Conservation (phyloP, 2,888 invertebrate species). For the Lumbricus terrestris region DNA sequence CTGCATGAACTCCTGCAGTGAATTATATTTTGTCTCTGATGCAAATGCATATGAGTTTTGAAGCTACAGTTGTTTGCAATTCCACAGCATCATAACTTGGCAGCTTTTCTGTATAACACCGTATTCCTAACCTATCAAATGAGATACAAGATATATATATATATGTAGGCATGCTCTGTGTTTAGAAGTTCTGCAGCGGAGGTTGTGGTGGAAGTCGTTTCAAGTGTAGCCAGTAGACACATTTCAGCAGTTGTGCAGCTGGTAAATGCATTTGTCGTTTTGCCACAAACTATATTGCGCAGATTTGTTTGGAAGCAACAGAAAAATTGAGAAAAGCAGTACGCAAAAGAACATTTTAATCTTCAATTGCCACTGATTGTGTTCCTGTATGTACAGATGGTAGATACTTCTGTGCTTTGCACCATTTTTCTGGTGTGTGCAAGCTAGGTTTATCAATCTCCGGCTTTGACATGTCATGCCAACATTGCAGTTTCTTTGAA, state of each 20-base stretch:
- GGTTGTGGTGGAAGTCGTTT: neutral
- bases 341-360: neutral
- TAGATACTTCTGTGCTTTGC: neutral
- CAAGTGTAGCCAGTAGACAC: neutral
- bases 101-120: neutral
- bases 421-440: neutral
- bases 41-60: neutral
- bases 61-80: neutral
- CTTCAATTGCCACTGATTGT: neutral
- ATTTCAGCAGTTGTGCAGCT: neutral
- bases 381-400: neutral
- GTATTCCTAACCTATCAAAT: neutral
- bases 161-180: neutral
- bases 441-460: neutral
- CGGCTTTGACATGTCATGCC: neutral
- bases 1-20: neutral
- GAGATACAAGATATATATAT: no score
- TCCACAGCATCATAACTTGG: neutral
- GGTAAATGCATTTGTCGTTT: neutral
- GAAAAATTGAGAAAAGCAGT: neutral
- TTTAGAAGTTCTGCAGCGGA: neutral
- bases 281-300: neutral
- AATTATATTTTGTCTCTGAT: neutral
- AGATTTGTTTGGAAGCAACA: neutral
- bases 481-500: no score